A percentile compares a stretch with the other conserved stretches of the same genome.
Evolutionary conservation across 2,113 vertebrate species (phyloP).

Genomic region (Barnardius zonarius): DNA sequence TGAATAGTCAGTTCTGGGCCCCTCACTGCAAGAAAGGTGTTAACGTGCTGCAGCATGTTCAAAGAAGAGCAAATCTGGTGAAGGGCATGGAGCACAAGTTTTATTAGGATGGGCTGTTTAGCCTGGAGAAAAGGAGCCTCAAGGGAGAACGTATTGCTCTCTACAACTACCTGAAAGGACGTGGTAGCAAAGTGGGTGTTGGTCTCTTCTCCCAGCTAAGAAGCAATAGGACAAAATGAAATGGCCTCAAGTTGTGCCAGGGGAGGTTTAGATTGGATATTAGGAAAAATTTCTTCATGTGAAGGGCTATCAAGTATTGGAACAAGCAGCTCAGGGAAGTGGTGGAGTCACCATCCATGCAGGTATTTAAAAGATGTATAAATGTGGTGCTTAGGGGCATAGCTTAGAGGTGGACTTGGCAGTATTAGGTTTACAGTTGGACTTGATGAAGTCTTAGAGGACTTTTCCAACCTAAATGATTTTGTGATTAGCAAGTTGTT

Average conservation of each 20-base stretch:
- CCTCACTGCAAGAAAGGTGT: not conserved
- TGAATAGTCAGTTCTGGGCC: no score
- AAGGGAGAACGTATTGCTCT: no score
- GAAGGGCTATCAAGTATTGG: not conserved
- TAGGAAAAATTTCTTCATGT: not conserved
- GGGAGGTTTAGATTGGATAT: not conserved
- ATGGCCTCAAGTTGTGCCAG: not conserved
- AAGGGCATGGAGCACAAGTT: not conserved
- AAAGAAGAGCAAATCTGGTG: not conserved
- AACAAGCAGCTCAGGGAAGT: not conserved
- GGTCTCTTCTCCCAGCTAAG: not conserved
- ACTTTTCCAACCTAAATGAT: not conserved
- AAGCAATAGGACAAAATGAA: not conserved
- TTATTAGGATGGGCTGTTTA: not conserved
- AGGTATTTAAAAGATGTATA: not conserved
- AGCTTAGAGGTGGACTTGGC: not conserved
- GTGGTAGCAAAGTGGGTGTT: not conserved
- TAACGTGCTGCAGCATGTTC: not conserved
- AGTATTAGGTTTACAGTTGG: not conserved
- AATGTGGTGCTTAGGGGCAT: not conserved
- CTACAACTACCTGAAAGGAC: not conserved
- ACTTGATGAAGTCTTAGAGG: not conserved
- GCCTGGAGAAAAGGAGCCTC: not conserved
- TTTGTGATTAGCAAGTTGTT: not conserved
- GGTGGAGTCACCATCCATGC: not conserved